Conservation (phyloP, 2,797 vertebrate genomes). For the Loriculus beryllinus region DNA sequence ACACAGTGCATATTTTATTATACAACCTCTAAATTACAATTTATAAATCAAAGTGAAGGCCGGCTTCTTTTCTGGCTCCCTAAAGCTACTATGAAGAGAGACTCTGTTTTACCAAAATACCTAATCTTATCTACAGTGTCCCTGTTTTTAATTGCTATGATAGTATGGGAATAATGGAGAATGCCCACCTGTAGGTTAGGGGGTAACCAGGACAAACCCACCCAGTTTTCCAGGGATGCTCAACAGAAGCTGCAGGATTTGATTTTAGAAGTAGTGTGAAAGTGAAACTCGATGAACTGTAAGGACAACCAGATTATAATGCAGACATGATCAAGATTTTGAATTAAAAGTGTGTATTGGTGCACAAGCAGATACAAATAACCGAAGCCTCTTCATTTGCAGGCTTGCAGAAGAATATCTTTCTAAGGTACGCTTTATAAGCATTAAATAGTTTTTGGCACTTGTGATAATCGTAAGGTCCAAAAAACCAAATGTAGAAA, state of each 20-base stretch:
- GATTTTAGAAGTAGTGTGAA: neutral
- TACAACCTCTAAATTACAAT: neutral
- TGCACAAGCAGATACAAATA: neutral
- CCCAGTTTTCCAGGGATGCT: neutral
- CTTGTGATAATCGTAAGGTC: neutral
- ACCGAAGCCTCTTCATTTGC: neutral
- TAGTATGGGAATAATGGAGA: neutral
- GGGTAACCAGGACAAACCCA: neutral
- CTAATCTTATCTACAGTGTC: neutral
- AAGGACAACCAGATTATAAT: neutral
- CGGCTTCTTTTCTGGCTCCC: neutral
- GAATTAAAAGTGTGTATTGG: neutral
- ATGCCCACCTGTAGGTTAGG: neutral
- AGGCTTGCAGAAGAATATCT: neutral
- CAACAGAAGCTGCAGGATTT: neutral
- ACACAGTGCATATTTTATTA: neutral
- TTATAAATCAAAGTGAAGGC: neutral
- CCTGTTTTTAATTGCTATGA: neutral
- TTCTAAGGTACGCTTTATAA: neutral
- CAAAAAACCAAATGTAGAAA: conserved; percentile 35
- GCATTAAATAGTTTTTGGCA: conserved; percentile 48
- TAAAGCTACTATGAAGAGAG: neutral
- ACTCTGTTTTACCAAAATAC: neutral
- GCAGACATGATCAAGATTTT: neutral
- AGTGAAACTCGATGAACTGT: neutral